These are phyloP conservation scores for Drosophila athabasca DNA, from an alignment of 1,140 invertebrate genomes.

Conservation along the genomic window DNA sequence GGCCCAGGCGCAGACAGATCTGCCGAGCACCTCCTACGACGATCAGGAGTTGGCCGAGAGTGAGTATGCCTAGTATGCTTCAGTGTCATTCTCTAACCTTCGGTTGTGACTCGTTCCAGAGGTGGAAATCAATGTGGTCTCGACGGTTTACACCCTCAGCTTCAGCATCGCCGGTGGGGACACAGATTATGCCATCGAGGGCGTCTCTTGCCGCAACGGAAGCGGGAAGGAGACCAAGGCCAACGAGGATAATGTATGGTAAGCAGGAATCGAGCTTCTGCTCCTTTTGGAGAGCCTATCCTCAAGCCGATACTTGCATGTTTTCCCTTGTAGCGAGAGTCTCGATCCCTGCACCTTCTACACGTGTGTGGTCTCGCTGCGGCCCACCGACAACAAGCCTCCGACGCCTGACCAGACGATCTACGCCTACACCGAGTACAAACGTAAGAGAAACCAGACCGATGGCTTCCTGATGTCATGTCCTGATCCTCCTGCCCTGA, in stretches of 20 bases:
- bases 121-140: slow-evolving; percentile 35
- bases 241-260: slow-evolving; percentile 54
- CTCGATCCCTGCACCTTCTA: slow-evolving; percentile 67
- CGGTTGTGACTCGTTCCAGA: slow-evolving; percentile 8
- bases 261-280: neutral
- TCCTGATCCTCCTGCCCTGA: neutral
- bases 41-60: slow-evolving; percentile 34
- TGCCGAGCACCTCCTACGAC: neutral
- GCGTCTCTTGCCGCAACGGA: slow-evolving; percentile 47
- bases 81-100: neutral
- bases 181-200: slow-evolving; percentile 48
- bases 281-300: too few species aligned
- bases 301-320: neutral
- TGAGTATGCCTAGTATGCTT: neutral
- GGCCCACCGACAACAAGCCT: slow-evolving; percentile 8
- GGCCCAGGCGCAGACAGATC: slow-evolving; percentile 25
- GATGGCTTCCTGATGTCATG: neutral
- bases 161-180: slow-evolving; percentile 46
- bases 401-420: slow-evolving; percentile 30
- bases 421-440: slow-evolving; percentile 58
- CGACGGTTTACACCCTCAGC: slow-evolving; percentile 47
- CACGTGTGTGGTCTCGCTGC: slow-evolving; percentile 39
- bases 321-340: slow-evolving; percentile 38
- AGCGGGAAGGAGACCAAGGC: slow-evolving; percentile 21
- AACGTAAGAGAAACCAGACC: slow-evolving; percentile 32